A percentile compares a stretch with the other conserved stretches of the same genome.
phyloP scores from a whole-genome alignment of 2,797 vertebrate species.

The Arctocebus calabarensis region DNA sequence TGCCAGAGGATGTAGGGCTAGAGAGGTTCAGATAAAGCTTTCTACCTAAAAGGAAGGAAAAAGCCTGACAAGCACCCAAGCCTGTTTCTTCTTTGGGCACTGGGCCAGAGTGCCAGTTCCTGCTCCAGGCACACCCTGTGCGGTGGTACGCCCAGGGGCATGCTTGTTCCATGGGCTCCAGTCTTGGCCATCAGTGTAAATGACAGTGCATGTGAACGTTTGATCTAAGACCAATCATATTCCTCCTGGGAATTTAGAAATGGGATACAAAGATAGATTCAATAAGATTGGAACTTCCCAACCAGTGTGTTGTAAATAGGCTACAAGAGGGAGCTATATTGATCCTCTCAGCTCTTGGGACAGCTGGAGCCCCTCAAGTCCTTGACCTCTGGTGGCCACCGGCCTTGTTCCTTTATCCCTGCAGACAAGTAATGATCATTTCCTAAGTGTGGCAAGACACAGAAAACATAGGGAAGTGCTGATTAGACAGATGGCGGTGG shows the following conservation, averaged over 20 bases:
- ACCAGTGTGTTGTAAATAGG: not conserved
- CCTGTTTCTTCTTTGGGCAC: not conserved
- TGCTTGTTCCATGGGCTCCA: not conserved
- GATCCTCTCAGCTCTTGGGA: not conserved
- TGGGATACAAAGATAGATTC: not conserved
- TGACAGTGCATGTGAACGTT: not conserved
- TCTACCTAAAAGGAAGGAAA: not conserved
- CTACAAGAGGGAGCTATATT: not conserved
- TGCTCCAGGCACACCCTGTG: too few species aligned
- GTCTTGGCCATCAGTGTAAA: not conserved
- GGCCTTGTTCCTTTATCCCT: not conserved
- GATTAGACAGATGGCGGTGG: not conserved
- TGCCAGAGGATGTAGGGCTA: not conserved
- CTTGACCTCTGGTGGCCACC: not conserved
- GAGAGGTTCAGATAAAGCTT: not conserved
- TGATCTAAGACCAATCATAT: not conserved
- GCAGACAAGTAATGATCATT: not conserved
- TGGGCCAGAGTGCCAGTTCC: not conserved
- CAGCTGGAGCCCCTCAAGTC: too few species aligned
- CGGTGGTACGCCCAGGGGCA: not conserved
- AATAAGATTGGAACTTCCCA: not conserved
- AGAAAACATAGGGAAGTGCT: not conserved
- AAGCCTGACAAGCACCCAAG: not conserved
- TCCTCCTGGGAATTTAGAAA: slow-evolving; percentile 26
- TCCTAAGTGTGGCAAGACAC: not conserved